Percentiles rank a stretch among this genome's conserved stretches.
Conservation (phyloP, 2,113 vertebrate species). For the Callopanchax toddi region DNA sequence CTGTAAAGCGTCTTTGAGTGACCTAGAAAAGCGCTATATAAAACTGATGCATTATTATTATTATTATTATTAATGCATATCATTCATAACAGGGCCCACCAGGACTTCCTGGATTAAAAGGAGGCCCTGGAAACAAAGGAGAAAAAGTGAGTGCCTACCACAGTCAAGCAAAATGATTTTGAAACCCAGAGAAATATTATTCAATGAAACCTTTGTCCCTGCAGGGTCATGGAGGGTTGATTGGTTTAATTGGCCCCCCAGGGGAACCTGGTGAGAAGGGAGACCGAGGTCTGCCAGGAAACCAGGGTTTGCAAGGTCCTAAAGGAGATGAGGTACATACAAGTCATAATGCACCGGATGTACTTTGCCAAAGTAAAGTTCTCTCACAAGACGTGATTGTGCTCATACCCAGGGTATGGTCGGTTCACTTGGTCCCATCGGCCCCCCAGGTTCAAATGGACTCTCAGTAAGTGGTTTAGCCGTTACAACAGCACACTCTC, state of each 20-base stretch:
- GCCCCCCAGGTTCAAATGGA: conserved; percentile 84
- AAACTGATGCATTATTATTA: too few relatives aligned
- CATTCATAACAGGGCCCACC: conserved; percentile 82
- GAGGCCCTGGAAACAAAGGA: conserved; percentile 86
- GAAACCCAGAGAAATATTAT: conserved; percentile 8
- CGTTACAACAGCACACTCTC: neutral
- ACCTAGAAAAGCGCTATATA: too few relatives aligned
- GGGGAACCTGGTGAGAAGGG: conserved; percentile 94
- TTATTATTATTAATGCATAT: conserved; percentile 22
- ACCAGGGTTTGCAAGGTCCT: conserved; percentile 83
- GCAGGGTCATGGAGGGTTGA: conserved; percentile 89
- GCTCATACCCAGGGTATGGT: conserved; percentile 75
- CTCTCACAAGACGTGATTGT: conserved; percentile 20
- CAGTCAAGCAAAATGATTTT: neutral
- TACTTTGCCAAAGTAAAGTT: neutral
- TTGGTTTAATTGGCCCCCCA: conserved; percentile 88
- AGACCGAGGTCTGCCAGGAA: conserved; percentile 87
- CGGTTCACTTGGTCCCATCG: conserved; percentile 81
- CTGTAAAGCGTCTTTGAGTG: too few relatives aligned
- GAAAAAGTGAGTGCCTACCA: conserved; percentile 84
- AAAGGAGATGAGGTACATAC: conserved; percentile 86
- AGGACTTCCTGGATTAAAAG: conserved; percentile 89
- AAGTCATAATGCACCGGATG: neutral
- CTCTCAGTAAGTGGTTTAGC: conserved; percentile 81
- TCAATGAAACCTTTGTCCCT: conserved; percentile 33